A percentile compares a stretch with the other conserved stretches of the same genome.
phyloP scores from a whole-genome alignment of 2,888 invertebrate genomes.

The Agriopis leucophaearia region DNA sequence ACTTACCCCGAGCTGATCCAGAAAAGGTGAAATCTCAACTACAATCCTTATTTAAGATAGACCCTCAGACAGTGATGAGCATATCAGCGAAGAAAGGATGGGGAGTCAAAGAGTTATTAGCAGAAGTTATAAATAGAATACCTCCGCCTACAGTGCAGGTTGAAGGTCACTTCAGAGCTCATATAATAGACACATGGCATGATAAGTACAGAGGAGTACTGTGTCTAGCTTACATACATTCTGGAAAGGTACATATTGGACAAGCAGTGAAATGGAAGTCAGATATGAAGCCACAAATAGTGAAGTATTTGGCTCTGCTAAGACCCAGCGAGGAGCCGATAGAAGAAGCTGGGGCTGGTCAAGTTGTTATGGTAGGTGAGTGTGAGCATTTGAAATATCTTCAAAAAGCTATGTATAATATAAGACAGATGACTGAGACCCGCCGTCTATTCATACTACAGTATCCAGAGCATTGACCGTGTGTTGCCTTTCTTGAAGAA shows the following conservation, averaged over 20 bases:
- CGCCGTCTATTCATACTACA: too few species aligned
- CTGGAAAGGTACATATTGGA: conserved; percentile 91
- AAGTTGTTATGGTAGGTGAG: conserved; percentile 94
- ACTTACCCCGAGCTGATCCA: conserved; percentile 96
- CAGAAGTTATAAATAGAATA: conserved; percentile 92
- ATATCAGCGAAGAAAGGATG: conserved; percentile 97
- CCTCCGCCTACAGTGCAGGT: conserved; percentile 90
- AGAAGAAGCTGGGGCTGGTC: conserved; percentile 92
- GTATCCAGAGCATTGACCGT: too few species aligned
- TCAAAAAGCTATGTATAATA: too few species aligned
- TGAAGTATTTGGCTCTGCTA: conserved; percentile 92
- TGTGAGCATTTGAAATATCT: conserved; percentile 35
- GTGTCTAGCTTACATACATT: conserved; percentile 91
- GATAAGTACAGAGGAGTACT: conserved; percentile 95
- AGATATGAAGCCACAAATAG: conserved; percentile 91
- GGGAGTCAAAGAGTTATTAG: conserved; percentile 92
- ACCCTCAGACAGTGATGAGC: conserved; percentile 90
- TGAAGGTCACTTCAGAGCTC: conserved; percentile 89
- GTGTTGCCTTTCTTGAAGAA: too few species aligned
- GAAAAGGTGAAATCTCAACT: conserved; percentile 93
- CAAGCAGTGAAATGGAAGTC: conserved; percentile 91
- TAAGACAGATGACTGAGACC: too few species aligned
- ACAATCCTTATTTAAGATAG: conserved; percentile 92
- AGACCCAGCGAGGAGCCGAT: conserved; percentile 91
- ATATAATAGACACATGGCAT: conserved; percentile 98